A percentile compares a stretch with the other conserved stretches of the same genome.
phyloP scores from a whole-genome alignment of 2,888 invertebrate species.

The Pseudococcus viburni region DNA sequence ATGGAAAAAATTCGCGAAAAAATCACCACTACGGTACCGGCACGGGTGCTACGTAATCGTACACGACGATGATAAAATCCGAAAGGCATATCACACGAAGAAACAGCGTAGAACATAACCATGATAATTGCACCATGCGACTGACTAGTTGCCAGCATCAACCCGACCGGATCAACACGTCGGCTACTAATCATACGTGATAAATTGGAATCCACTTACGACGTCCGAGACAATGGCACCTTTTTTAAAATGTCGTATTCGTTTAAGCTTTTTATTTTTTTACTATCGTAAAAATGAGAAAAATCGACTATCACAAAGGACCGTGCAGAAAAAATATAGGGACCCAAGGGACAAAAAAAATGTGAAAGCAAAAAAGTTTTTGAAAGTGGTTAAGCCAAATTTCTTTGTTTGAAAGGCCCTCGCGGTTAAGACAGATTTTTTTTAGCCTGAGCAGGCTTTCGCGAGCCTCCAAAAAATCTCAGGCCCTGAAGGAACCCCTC shows the following conservation, averaged over 20 bases:
- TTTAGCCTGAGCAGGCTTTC: too few relatives aligned
- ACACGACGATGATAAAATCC: slow-evolving; percentile 18
- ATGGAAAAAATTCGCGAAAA: not conserved
- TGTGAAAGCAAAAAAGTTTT: too few relatives aligned
- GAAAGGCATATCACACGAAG: slow-evolving; percentile 6
- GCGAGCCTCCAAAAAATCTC: too few relatives aligned
- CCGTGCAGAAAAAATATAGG: too few relatives aligned
- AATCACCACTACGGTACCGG: not conserved
- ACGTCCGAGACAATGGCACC: not conserved
- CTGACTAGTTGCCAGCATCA: slow-evolving; percentile 52
- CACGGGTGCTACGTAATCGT: not conserved
- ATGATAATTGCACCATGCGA: slow-evolving; percentile 52
- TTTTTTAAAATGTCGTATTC: not conserved
- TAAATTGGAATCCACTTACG: slow-evolving; percentile 37
- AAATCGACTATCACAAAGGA: too few relatives aligned
- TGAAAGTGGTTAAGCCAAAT: too few relatives aligned
- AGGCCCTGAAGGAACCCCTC: too few relatives aligned
- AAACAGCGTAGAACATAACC: slow-evolving; percentile 39
- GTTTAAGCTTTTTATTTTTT: not conserved
- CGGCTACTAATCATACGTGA: slow-evolving; percentile 44
- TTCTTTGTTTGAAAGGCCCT: too few relatives aligned
- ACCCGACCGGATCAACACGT: slow-evolving; percentile 39
- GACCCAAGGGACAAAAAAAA: too few relatives aligned
- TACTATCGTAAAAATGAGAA: not conserved
- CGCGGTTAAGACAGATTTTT: too few relatives aligned